Conservation (phyloP, 2,888 invertebrate genomes). For the Microctonus aethiopoides region DNA sequence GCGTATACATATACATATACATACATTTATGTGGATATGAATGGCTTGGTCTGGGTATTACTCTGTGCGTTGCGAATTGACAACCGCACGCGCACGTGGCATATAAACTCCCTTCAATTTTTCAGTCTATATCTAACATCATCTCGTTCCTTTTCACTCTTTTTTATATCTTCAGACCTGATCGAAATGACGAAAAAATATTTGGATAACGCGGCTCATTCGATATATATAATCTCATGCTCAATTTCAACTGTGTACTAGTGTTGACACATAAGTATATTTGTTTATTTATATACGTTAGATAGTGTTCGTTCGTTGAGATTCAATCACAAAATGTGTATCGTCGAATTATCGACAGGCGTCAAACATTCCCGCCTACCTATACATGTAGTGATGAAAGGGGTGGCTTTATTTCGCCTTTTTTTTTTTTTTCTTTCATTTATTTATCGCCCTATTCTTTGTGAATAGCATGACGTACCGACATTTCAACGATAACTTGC, state of each 20-base stretch:
- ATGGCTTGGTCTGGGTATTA: slow-evolving; percentile 28
- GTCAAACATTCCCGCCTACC: slow-evolving; percentile 12
- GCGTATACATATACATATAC: background rate
- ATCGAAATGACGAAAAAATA: slow-evolving; percentile 33
- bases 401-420: slow-evolving; percentile 16
- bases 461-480: background rate
- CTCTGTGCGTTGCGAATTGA: slow-evolving; percentile 38
- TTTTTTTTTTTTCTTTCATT: background rate
- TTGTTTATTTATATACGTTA: background rate
- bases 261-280: no score
- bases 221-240: slow-evolving; percentile 35
- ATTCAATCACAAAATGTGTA: slow-evolving; percentile 27
- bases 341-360: slow-evolving; percentile 32
- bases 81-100: slow-evolving; percentile 39
- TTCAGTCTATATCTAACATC: background rate
- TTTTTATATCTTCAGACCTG: background rate
- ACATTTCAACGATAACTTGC: background rate
- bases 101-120: slow-evolving; percentile 12
- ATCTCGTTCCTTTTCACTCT: background rate
- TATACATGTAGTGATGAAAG: slow-evolving; percentile 8
- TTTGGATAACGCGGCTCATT: slow-evolving; percentile 39
- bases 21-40: slow-evolving; percentile 23
- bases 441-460: background rate
- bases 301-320: slow-evolving; percentile 36
- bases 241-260: background rate